Evolutionary conservation across 2,888 invertebrate genomes (phyloP), one percentile per base, ranked within the genome.

Genomic region (Nebria salina): DNA sequence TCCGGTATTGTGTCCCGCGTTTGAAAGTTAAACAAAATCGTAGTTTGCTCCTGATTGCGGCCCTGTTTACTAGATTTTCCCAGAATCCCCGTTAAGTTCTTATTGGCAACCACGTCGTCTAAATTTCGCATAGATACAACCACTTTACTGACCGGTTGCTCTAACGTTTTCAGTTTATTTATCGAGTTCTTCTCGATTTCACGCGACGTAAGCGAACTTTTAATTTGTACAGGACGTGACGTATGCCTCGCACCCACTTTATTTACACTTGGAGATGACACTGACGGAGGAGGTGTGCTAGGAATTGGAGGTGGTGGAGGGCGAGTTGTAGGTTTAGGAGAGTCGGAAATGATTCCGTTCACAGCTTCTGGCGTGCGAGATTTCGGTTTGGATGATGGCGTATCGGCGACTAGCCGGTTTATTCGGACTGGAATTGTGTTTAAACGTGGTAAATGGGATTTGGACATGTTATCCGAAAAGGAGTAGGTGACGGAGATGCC

Each of bases 1-100:
- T 97, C 96, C 76, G 97, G 97, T 86, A 96, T 95, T 86, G 95
- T 95, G 89, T 95, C 95, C 87, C 95, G 92, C 89, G 93, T 91
- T 84, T 94, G 95, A 90, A 97, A 97, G 91, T 97, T 96, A 90
- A 97, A 97, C 84, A 96, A 95, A 90, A 96, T 93, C 43, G 93
- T 92, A 84, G 94, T 94, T 86, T 92, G 90, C 84, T 92, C 90
- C 82, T 88, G 83, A 65, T 83, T 82, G 68, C 82, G 89, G 89
- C 90, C 90, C 77, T 84, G 87, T 85, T 87, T 85, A 83, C 85
- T 84, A 79, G 75, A 82, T 72, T 80, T 78, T 41, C 74, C 79
- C 75, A 82, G 83, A 84, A 84, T 65, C 42, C 70, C 82, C 9
- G 82, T 82, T 74, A 84, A 83, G 74, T 81, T 89, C 89, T 90